A percentile compares a stretch with the other conserved stretches of the same genome.
Evolutionary conservation across 2,797 vertebrate species (phyloP).

Genomic region (Gadopsis bispinosus): DNA sequence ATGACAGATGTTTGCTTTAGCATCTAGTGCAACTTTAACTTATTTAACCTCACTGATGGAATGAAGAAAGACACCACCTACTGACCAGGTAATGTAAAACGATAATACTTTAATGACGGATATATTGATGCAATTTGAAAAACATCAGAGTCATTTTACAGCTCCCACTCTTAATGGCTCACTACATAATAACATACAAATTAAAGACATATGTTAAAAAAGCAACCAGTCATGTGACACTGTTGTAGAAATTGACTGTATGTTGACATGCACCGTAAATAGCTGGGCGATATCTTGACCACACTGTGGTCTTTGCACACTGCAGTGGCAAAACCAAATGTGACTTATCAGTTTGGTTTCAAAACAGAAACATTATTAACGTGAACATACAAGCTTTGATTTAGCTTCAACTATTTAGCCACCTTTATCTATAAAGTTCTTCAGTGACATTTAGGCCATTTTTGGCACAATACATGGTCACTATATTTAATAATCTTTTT

Average conservation of each 20-base stretch:
- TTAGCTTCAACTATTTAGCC: neutral
- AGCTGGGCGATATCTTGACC: neutral
- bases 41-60: neutral
- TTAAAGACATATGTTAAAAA: neutral
- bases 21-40: neutral
- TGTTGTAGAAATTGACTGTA: neutral
- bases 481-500: conserved; percentile 6
- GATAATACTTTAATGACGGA: neutral
- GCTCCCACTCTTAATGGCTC: neutral
- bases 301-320: neutral
- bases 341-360: neutral
- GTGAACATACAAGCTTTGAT: neutral
- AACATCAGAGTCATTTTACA: neutral
- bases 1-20: neutral
- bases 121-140: neutral
- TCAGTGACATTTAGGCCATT: conserved; percentile 13
- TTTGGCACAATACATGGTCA: conserved; percentile 12
- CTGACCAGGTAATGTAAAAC: neutral
- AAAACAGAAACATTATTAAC: conserved; percentile 8
- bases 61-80: neutral
- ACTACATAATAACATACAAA: no score
- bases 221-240: conserved; percentile 3
- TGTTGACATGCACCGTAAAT: neutral
- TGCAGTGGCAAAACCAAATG: neutral
- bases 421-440: neutral